These are phyloP conservation scores for Felis catus DNA, from an alignment of 2,113 vertebrate species.

Conservation along the genomic window DNA sequence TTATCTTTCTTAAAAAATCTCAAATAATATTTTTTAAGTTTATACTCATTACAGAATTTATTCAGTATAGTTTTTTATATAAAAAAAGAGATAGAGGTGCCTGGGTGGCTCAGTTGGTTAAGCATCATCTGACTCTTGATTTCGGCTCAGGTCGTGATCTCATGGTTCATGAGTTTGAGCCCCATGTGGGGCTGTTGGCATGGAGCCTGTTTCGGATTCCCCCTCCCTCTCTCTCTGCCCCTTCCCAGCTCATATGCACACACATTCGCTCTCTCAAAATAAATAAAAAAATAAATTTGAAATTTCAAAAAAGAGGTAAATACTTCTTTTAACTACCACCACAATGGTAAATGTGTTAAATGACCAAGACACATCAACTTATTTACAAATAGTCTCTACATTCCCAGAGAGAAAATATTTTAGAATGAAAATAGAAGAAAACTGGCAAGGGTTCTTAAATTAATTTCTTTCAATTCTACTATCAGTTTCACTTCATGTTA, in stretches of 20 bases:
- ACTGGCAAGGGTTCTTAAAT: conserved; percentile 60
- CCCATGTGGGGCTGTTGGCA: no score
- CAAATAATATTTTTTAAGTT: not conserved
- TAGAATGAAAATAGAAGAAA: conserved; percentile 61
- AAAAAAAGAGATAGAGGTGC: not conserved
- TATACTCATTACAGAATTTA: conserved; percentile 14
- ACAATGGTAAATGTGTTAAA: conserved; percentile 26
- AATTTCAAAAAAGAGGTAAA: not conserved
- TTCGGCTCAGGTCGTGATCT: no score
- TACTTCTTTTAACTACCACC: conserved; percentile 10
- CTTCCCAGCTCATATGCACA: no score
- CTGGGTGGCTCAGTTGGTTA: no score
- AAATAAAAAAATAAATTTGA: not conserved
- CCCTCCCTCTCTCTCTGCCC: no score
- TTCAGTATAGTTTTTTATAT: conserved; percentile 47
- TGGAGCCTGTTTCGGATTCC: no score
- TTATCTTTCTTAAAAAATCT: not conserved
- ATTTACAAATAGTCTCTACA: conserved; percentile 43
- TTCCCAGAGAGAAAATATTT: conserved; percentile 42
- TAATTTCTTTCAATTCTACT: conserved; percentile 71
- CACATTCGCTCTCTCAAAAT: not conserved
- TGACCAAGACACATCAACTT: conserved; percentile 35
- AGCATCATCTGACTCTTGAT: no score
- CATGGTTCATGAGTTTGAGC: no score
- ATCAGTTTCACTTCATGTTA: conserved; percentile 67